These are phyloP conservation scores for Agriopis marginaria DNA, from an alignment of 2,888 invertebrate species.

Conservation along the genomic window DNA sequence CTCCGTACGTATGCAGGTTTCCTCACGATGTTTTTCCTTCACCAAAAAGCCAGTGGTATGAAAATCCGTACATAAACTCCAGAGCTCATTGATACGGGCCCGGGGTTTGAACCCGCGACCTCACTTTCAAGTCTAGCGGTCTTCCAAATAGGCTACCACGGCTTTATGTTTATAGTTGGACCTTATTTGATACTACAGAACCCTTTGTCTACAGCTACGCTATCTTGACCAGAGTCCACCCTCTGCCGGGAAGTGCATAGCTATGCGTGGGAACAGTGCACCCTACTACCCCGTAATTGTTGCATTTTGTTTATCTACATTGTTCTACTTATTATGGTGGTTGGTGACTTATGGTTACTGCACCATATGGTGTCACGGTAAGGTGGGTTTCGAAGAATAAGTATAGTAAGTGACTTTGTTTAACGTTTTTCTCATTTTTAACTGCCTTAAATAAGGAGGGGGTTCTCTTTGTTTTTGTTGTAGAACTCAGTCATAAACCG, in stretches of 20 bases:
- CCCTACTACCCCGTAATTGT: slow-evolving; percentile 56
- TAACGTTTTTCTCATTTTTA: not conserved
- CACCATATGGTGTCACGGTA: slow-evolving; percentile 63
- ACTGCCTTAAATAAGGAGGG: no score
- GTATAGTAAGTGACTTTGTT: not conserved
- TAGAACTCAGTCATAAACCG: no score
- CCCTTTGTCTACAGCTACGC: not conserved
- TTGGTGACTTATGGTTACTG: slow-evolving; percentile 78
- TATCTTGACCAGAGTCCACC: slow-evolving; percentile 52
- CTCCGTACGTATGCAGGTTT: no score
- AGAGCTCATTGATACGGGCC: no score
- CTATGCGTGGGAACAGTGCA: slow-evolving; percentile 81
- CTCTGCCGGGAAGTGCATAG: slow-evolving; percentile 60
- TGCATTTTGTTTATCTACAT: slow-evolving; percentile 62
- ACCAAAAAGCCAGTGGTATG: no score
- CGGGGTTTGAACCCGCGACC: no score
- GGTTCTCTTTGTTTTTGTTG: no score
- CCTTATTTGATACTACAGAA: slow-evolving; percentile 22
- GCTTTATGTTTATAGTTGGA: no score
- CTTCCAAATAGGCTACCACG: no score
- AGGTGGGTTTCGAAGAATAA: slow-evolving; percentile 36
- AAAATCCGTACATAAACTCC: no score
- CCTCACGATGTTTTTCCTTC: no score
- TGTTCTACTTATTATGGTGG: slow-evolving; percentile 64
- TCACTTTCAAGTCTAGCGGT: no score